phyloP scores from a whole-genome alignment of 1,140 invertebrate species.

The Musca domestica region DNA sequence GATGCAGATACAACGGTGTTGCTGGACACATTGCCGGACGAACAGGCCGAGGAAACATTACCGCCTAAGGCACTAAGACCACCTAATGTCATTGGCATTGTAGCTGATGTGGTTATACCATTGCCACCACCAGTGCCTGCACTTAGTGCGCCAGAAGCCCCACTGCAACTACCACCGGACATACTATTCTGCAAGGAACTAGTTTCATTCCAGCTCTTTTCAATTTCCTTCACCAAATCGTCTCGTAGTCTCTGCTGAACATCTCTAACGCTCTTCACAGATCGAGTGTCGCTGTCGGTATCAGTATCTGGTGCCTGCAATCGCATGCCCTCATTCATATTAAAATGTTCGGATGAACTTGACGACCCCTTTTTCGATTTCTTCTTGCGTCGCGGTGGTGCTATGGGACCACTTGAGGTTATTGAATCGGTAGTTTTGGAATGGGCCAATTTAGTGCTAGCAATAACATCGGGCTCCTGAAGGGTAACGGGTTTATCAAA shows the following conservation, averaged over 20 bases:
- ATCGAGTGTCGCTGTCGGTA: slow-evolving; percentile 48
- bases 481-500: slow-evolving; percentile 44
- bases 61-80: slow-evolving; percentile 20
- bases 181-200: slow-evolving; percentile 24
- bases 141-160: neutral
- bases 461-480: slow-evolving; percentile 90
- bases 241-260: slow-evolving; percentile 47
- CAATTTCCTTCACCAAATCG: slow-evolving; percentile 48
- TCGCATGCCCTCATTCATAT: slow-evolving; percentile 40
- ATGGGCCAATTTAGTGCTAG: slow-evolving; percentile 77
- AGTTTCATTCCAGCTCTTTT: slow-evolving; percentile 43
- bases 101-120: slow-evolving; percentile 13
- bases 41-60: slow-evolving; percentile 39
- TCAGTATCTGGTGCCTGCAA: slow-evolving; percentile 40
- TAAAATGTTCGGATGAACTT: slow-evolving; percentile 53
- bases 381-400: slow-evolving; percentile 80
- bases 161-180: neutral
- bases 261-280: slow-evolving; percentile 49
- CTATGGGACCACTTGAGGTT: slow-evolving; percentile 61
- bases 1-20: slow-evolving; percentile 44
- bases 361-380: slow-evolving; percentile 59
- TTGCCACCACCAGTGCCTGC: neutral
- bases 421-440: slow-evolving; percentile 54
- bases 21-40: slow-evolving; percentile 36
- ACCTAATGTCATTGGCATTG: neutral